Base-by-base conservation (phyloP, 2,797 vertebrate species). In the Pseudochirops cupreus region DNA sequence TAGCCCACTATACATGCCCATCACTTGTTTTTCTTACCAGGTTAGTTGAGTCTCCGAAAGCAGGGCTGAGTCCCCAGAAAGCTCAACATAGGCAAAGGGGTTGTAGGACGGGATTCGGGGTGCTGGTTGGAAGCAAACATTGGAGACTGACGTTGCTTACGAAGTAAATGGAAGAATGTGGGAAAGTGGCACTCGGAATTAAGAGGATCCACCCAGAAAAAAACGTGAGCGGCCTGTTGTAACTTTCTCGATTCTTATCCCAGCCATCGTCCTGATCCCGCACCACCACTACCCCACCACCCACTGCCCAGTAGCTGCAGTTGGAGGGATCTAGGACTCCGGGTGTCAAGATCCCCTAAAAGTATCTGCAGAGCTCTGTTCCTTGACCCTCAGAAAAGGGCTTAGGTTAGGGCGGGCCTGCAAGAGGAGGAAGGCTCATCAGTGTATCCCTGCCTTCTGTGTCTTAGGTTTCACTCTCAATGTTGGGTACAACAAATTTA, bases 401-500 rank as follows among this genome's bases (percentile, higher is more conserved):
- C 9, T 87, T 87, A 21, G 24, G 74, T 21, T 87, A 50, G 39
- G 24, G 39, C 9, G 39, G 67, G 56, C 46, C 67, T 16, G 12
- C 62, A 74, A 39, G 53, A 91, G 56, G 13, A 33, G 55, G 59
- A 62, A 31, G 87, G 93, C 91, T 87, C 55, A 58, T 55, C 29
- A 82, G 67, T 46, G 12, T 28, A 92, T 57, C 91, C 82, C 93
- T 92, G 90, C 1, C 5, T 96, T 97, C 92, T 93, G 95, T 97
- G 91, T 39, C 94, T 16, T 57, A 28, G 94, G 97, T 98, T 98
- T 98, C 94, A 96, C 98, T 98, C 97, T 91, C 92, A 92, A 97
- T 97, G 98, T 97, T 98, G 98, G 96, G 97, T 98, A 98, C 96
- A 96, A 98, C 98, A 98, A 98, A 98, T 97, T 98, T 98, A 98